Conservation (phyloP, 2,113 vertebrate genomes). For the Cinclus mexicanus region DNA sequence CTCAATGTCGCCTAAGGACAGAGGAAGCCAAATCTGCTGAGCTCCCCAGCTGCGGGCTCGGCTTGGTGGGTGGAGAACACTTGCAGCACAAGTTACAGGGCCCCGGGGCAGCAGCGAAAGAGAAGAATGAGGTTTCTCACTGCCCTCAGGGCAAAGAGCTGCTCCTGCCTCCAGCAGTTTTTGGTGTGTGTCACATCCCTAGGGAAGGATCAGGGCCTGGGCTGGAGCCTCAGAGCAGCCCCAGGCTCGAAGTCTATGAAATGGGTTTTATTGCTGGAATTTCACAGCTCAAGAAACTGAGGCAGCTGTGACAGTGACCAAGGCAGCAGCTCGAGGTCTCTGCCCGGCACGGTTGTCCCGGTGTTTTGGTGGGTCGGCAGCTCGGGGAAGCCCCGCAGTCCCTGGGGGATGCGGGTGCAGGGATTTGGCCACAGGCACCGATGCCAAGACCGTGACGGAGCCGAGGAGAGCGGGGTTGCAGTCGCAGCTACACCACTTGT, state of each 20-base stretch:
- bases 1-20: neutral
- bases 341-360: accelerated
- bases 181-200: neutral
- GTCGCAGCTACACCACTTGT: accelerated
- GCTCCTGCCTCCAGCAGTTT: neutral
- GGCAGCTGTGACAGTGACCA: neutral
- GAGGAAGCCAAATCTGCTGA: neutral
- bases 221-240: neutral
- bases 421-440: neutral
- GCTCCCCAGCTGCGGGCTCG: neutral
- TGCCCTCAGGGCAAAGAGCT: neutral
- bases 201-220: accelerated
- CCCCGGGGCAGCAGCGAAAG: accelerated
- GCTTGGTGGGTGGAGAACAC: neutral
- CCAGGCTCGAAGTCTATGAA: neutral
- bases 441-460: neutral
- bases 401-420: neutral
- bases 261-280: neutral
- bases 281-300: neutral
- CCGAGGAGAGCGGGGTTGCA: neutral
- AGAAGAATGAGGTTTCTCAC: neutral
- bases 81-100: neutral
- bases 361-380: neutral
- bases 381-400: neutral
- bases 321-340: neutral